Evolutionary conservation across 2,888 invertebrate genomes (phyloP).

Genomic region (Blera fallax): DNA sequence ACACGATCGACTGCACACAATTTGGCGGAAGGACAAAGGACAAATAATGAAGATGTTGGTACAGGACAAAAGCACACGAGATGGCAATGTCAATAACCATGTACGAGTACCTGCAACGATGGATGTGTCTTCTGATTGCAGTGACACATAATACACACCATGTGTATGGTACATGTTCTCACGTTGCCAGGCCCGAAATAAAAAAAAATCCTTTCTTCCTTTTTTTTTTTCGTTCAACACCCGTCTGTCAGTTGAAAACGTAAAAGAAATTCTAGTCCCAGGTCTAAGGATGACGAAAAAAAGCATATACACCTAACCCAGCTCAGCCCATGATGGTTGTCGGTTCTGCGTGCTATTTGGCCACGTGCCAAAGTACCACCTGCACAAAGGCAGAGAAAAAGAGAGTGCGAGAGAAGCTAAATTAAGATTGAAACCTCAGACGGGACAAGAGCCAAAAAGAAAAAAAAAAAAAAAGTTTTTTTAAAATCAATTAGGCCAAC

Average conservation of each 20-base stretch:
- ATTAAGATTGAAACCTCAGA: constrained; percentile 59
- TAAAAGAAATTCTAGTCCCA: neutral
- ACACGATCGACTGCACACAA: neutral
- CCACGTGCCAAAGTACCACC: constrained; percentile 53
- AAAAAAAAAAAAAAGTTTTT: neutral
- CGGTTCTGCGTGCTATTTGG: constrained; percentile 15
- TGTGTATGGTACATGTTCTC: neutral
- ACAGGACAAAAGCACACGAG: constrained; percentile 7
- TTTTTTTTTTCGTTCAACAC: too few species aligned
- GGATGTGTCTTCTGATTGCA: neutral
- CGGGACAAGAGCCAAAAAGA: neutral
- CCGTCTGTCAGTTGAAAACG: neutral
- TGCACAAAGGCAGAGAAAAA: neutral
- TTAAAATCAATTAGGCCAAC: constrained; percentile 52
- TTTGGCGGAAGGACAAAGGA: neutral
- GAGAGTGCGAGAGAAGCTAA: neutral
- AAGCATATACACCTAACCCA: neutral
- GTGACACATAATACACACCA: neutral
- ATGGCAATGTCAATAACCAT: constrained; percentile 19
- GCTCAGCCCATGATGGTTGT: neutral
- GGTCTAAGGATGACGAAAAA: neutral
- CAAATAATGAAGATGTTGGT: constrained; percentile 25
- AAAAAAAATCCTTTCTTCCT: neutral
- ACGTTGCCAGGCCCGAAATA: neutral
- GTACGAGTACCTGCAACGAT: too few species aligned